Conservation (phyloP, 1,140 invertebrate genomes). For the Drosophila subobscura region DNA sequence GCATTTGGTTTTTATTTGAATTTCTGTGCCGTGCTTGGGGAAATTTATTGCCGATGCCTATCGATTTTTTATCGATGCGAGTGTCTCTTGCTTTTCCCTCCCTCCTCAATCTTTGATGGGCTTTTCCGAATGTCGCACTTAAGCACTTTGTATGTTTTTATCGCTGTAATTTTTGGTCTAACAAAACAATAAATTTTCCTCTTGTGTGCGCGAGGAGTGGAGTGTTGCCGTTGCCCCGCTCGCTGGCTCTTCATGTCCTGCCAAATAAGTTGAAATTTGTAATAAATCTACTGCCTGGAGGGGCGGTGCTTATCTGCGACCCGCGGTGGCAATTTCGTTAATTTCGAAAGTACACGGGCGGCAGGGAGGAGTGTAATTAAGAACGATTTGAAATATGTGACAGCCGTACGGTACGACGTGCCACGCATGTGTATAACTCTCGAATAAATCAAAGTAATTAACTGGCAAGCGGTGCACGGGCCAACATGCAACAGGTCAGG, state of each 20-base stretch:
- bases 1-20: constrained; percentile 64
- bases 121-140: constrained; percentile 42
- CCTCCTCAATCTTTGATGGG: not conserved
- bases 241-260: constrained; percentile 4
- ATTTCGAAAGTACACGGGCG: constrained; percentile 68
- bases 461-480: constrained; percentile 33
- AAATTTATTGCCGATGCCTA: constrained; percentile 65
- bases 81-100: constrained; percentile 20
- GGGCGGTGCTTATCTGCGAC: constrained; percentile 18
- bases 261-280: constrained; percentile 41
- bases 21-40: constrained; percentile 39
- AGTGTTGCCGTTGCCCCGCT: not conserved
- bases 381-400: constrained; percentile 75
- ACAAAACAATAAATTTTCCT: constrained; percentile 55
- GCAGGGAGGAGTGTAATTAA: constrained; percentile 53
- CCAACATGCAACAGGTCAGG: constrained; percentile 69
- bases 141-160: constrained; percentile 60
- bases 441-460: constrained; percentile 80
- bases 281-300: constrained; percentile 32
- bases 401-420: too few species aligned
- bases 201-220: constrained; percentile 18
- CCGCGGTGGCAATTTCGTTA: constrained; percentile 50
- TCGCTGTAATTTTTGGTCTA: constrained; percentile 62
- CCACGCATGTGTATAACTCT: constrained; percentile 58
- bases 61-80: constrained; percentile 58